Percentiles rank a stretch among this genome's conserved stretches.
phyloP scores from a whole-genome alignment of 2,888 invertebrate genomes.

The Steinernema carpocapsae region DNA sequence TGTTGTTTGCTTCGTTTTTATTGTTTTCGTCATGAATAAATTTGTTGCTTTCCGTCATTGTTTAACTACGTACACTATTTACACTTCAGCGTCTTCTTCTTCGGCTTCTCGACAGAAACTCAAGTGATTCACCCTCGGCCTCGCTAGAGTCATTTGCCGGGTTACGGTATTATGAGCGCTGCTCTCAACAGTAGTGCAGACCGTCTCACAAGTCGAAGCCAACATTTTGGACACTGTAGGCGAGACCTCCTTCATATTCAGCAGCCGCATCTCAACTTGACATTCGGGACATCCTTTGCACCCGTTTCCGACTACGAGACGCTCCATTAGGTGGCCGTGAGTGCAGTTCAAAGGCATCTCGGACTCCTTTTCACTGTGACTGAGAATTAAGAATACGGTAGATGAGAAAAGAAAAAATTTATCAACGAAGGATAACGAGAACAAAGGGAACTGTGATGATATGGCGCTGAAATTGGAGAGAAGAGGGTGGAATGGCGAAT shows the following conservation, averaged over 20 bases:
- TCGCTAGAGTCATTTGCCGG: not conserved
- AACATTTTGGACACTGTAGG: not conserved
- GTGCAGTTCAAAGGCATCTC: not conserved
- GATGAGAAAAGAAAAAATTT: constrained; percentile 18
- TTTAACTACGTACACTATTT: constrained; percentile 9
- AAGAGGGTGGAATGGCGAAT: not conserved
- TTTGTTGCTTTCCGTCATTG: too few species aligned
- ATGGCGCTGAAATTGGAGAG: constrained; percentile 20
- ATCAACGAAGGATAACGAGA: not conserved
- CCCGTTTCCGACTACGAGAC: not conserved
- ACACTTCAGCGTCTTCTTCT: constrained; percentile 30
- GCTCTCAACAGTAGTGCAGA: constrained; percentile 33
- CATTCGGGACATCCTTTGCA: constrained; percentile 35
- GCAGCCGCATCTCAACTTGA: constrained; percentile 19
- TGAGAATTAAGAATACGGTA: not conserved
- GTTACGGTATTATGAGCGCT: constrained; percentile 36
- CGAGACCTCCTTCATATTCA: constrained; percentile 32
- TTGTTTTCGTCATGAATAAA: too few species aligned
- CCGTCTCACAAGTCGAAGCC: constrained; percentile 25
- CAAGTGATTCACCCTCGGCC: constrained; percentile 34
- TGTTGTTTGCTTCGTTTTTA: too few species aligned
- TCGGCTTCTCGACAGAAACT: constrained; percentile 37
- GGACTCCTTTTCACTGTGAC: not conserved
- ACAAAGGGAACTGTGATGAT: constrained; percentile 24
- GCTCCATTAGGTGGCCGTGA: constrained; percentile 15